A percentile compares a stretch with the other conserved stretches of the same genome.
Conservation (phyloP, 2,888 invertebrate genomes). For the Germaria angustata region DNA sequence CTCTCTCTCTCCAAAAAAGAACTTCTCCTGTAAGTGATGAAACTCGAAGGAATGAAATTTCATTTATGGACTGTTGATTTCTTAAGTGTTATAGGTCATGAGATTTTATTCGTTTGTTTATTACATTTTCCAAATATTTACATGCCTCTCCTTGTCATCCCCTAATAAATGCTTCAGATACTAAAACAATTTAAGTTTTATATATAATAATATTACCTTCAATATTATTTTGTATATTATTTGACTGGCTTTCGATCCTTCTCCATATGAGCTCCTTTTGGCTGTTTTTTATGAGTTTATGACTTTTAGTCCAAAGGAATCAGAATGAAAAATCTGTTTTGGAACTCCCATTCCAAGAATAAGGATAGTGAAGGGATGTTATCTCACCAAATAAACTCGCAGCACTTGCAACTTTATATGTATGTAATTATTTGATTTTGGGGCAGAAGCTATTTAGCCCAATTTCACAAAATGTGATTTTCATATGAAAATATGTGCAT, state of each 20-base stretch:
- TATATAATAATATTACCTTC: slow-evolving; percentile 42
- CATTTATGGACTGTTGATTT: slow-evolving; percentile 65
- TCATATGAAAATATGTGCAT: too few species aligned
- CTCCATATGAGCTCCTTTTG: too few species aligned
- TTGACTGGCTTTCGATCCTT: not conserved
- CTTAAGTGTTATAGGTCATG: slow-evolving; percentile 65
- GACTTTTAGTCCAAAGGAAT: too few species aligned
- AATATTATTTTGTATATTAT: not conserved
- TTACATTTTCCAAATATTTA: slow-evolving; percentile 4
- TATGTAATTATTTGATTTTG: too few species aligned
- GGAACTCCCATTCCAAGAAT: too few species aligned
- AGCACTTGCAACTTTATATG: too few species aligned
- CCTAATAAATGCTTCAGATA: slow-evolving; percentile 1
- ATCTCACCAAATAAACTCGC: too few species aligned
- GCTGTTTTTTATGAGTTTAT: too few species aligned
- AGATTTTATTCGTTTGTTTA: slow-evolving; percentile 56
- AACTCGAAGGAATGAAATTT: slow-evolving; percentile 45
- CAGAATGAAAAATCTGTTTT: too few species aligned
- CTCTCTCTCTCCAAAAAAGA: not conserved
- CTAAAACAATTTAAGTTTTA: slow-evolving; percentile 36
- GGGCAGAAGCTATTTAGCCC: too few species aligned
- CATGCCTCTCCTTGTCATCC: not conserved
- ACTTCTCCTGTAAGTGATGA: not conserved
- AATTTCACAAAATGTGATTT: too few species aligned
- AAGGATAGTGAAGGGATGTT: too few species aligned